phyloP scores from a whole-genome alignment of 2,888 invertebrate genomes.

The Scaptomyza flava region DNA sequence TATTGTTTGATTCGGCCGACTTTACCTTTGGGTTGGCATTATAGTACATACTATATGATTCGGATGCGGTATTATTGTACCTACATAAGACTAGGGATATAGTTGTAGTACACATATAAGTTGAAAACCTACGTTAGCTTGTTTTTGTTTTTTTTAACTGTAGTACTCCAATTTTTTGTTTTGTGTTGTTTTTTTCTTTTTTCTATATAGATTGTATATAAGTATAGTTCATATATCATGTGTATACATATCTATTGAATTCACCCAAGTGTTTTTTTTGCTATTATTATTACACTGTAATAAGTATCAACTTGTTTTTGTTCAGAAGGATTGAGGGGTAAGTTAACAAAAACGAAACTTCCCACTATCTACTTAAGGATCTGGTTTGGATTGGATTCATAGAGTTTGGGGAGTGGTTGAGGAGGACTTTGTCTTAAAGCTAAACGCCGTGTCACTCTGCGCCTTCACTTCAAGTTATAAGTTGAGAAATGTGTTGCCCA shows the following conservation, averaged over 20 bases:
- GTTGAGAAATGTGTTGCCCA: conserved; percentile 79
- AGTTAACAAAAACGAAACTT: conserved; percentile 54
- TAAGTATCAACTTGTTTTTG: conserved; percentile 42
- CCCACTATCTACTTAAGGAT: conserved; percentile 41
- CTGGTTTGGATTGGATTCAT: conserved; percentile 4
- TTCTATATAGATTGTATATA: not conserved
- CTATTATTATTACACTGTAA: conserved; percentile 65
- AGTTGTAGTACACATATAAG: conserved; percentile 39
- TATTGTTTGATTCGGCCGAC: conserved; percentile 1
- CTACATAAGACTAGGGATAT: conserved; percentile 67
- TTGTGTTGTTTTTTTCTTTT: too few relatives aligned
- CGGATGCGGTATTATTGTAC: conserved; percentile 49
- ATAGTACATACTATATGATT: not conserved
- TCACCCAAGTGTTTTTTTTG: conserved; percentile 37
- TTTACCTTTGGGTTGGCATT: not conserved
- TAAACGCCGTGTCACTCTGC: conserved; percentile 29
- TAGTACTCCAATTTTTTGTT: conserved; percentile 29
- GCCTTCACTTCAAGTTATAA: conserved; percentile 81
- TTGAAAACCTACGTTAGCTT: conserved; percentile 64
- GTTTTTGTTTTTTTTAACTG: conserved; percentile 40
- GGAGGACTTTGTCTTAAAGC: conserved; percentile 19
- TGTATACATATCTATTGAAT: conserved; percentile 23
- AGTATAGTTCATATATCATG: conserved; percentile 1
- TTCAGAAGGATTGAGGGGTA: conserved; percentile 4
- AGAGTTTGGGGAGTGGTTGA: not conserved